Conservation (phyloP, 2,113 vertebrate genomes). For the Grus americana region DNA sequence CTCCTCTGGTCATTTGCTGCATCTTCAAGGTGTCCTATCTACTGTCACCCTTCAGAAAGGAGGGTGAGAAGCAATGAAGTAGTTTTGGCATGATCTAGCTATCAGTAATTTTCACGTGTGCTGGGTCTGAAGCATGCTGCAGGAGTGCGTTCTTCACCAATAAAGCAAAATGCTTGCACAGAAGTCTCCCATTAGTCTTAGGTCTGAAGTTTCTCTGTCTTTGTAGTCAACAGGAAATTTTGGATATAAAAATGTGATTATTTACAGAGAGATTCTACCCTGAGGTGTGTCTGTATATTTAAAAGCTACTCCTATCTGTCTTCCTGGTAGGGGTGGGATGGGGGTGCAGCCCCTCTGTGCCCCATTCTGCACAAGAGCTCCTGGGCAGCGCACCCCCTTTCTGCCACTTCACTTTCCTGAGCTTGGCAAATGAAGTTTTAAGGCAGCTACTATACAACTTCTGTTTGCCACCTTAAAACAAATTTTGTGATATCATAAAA, state of each 20-base stretch:
- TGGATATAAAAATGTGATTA: background rate
- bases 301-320: background rate
- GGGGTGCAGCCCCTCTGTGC: background rate
- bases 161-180: background rate
- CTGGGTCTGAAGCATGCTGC: background rate
- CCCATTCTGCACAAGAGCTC: background rate
- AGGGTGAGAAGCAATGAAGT: background rate
- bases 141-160: background rate
- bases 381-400: fast-evolving
- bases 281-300: background rate
- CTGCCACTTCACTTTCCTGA: background rate
- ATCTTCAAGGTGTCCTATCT: background rate
- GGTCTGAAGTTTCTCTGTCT: background rate
- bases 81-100: background rate
- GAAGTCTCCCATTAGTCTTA: background rate
- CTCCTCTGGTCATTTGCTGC: background rate
- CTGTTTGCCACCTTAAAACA: background rate
- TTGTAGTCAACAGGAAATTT: background rate
- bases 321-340: background rate
- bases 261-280: background rate
- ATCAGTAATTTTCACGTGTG: background rate
- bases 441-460: background rate
- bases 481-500: background rate
- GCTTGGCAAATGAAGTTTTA: background rate
- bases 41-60: background rate